Evolutionary conservation across 2,888 invertebrate genomes (phyloP).

Genomic region (Euplagia quadripunctaria): DNA sequence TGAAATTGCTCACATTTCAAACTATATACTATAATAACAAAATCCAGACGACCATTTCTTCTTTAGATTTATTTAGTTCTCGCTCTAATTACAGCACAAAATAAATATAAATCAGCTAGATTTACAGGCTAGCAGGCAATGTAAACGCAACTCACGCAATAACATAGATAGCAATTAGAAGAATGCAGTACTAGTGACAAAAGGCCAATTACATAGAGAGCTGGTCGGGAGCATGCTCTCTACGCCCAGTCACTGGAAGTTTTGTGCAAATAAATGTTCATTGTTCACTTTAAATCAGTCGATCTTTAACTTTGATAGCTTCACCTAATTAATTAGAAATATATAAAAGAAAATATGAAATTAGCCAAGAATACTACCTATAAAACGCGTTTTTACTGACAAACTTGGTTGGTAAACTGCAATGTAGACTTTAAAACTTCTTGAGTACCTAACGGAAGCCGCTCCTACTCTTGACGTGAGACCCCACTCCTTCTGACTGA

Average conservation of each 20-base stretch:
- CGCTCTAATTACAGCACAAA: constrained; percentile 6
- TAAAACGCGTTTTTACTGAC: too few relatives aligned
- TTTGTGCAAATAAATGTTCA: constrained; percentile 4
- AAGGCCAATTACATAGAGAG: constrained; percentile 51
- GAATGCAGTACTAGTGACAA: constrained; percentile 44
- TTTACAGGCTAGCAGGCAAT: constrained; percentile 34
- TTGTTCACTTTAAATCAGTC: neutral
- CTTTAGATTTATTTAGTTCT: neutral
- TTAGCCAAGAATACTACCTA: neutral
- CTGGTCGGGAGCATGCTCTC: constrained; percentile 20
- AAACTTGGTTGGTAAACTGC: too few relatives aligned
- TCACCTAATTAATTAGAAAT: neutral
- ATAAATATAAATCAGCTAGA: constrained; percentile 48
- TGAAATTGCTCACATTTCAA: neutral
- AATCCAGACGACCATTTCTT: neutral
- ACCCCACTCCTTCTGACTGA: too few relatives aligned
- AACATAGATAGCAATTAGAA: constrained; percentile 38
- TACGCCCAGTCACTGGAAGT: constrained; percentile 16
- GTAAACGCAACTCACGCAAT: constrained; percentile 41
- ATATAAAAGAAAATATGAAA: neutral
- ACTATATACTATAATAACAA: neutral
- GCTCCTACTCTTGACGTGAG: too few relatives aligned
- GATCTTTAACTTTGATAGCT: neutral
- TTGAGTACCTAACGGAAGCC: too few relatives aligned
- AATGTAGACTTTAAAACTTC: too few relatives aligned